Conservation (phyloP, 2,113 vertebrate genomes). For the Melanerpes aurifrons region DNA sequence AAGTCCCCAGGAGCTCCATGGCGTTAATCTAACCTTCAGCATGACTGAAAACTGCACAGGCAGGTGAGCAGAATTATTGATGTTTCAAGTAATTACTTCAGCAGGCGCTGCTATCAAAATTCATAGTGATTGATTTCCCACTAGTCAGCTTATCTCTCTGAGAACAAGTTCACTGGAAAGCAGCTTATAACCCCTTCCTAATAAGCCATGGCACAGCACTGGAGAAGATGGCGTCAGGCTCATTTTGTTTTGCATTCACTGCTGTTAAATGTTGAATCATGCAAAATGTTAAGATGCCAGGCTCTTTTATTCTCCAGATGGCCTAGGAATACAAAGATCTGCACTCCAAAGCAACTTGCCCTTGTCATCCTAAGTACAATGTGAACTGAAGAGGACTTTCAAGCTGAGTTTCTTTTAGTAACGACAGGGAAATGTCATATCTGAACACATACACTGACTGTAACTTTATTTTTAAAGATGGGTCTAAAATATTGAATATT, state of each 20-base stretch:
- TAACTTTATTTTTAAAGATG: background rate
- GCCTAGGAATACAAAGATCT: background rate
- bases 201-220: conserved; percentile 65
- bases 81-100: conserved; percentile 66
- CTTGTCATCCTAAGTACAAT: background rate
- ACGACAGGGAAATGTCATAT: background rate
- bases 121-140: conserved; percentile 74
- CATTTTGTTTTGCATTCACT: conserved; percentile 60
- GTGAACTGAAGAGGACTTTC: conserved; percentile 6
- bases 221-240: conserved; percentile 48
- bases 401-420: background rate
- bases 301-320: background rate
- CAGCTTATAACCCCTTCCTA: conserved; percentile 72
- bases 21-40: conserved; percentile 56
- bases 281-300: background rate
- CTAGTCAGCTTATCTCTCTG: conserved; percentile 68
- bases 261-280: conserved; percentile 47
- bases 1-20: background rate
- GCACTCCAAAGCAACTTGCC: background rate
- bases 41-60: conserved; percentile 48
- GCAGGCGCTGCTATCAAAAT: conserved; percentile 68
- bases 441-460: background rate
- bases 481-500: background rate
- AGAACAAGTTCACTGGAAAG: conserved; percentile 57
- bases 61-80: conserved; percentile 70